Base-by-base conservation (phyloP, 1,140 invertebrate genomes). In the Halesus radiatus region DNA sequence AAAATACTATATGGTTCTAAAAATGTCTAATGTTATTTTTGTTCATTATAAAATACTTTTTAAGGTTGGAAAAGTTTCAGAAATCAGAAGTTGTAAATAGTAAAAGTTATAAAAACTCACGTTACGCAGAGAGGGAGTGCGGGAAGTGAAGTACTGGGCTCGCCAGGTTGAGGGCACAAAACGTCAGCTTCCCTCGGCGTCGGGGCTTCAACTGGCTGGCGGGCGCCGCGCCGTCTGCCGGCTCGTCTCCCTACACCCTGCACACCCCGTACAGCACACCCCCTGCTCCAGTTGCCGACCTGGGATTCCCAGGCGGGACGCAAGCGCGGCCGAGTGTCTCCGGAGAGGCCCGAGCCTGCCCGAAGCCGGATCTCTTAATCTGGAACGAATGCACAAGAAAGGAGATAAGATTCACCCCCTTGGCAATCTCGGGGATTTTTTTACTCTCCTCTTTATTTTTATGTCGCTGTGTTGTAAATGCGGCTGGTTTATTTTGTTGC, bases 301-400 rank as follows among this genome's bases (percentile, higher is more conserved):
- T 58, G 79, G 53, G 60, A 70, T 64, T 54, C 53, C 64, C 64
- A 20, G 37, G n/a, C 45, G n/a, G 62, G 37, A 58, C 76, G 70
- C 60, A 66, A 45, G 70, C 58, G 53, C 23, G 45, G 66, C 68
- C 58, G 76, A 60, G n/a, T 23, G 68, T 18, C 7, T 20, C 37
- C 68, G 78, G 16, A 73, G 26, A 50, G 20, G 13, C 37, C 53
- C 78, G 78, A 79, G 13, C 18, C 23, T 20, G 3, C 20, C 68
- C 78, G 78, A 79, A 52, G 15, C 18, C 66, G 13, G 78, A 79
- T 73, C 66, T 72, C 78, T 79, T 79, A 79, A 79, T 79, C 78
- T 79, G 54, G 78, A 79, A 73, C 78, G 78, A 79, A 73, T 79
- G 78, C 78, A 79, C 66, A 78, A 78, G 76, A 22, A 66, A 77